phyloP scores from a whole-genome alignment of 2,888 invertebrate species.

The Drosophila multiciliata region DNA sequence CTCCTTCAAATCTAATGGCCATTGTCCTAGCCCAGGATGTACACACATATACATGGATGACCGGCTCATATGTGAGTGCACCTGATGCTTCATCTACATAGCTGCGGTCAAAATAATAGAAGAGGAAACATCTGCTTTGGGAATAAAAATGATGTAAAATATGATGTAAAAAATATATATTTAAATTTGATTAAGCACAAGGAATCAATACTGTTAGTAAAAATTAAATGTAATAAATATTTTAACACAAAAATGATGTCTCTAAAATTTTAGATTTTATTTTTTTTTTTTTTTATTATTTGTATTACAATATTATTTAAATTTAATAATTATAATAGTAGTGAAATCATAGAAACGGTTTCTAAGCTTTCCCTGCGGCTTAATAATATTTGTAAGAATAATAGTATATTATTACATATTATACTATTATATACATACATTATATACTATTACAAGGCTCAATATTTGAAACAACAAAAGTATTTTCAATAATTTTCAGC shows the following conservation, averaged over 20 bases:
- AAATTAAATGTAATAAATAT: neutral
- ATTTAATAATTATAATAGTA: neutral
- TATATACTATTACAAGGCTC: neutral
- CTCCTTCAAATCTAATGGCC: neutral
- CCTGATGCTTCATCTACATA: neutral
- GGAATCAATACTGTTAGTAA: neutral
- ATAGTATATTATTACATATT: too few relatives aligned
- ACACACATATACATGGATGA: slow-evolving; percentile 7
- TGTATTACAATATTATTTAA: neutral
- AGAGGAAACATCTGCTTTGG: neutral
- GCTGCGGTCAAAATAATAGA: neutral
- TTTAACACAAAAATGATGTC: neutral
- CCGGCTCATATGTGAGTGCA: slow-evolving; percentile 11
- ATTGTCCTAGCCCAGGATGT: slow-evolving; percentile 22
- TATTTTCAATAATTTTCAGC: neutral
- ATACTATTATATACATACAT: neutral
- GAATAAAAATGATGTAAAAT: neutral
- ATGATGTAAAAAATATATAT: neutral
- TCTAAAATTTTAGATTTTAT: neutral
- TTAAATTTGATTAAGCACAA: neutral
- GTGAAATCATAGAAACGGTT: neutral
- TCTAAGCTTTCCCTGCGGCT: neutral
- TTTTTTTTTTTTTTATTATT: neutral
- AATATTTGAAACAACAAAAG: neutral
- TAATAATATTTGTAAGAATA: neutral